phyloP scores from a whole-genome alignment of 1,140 invertebrate species.

The Ostrea denselamellosa region DNA sequence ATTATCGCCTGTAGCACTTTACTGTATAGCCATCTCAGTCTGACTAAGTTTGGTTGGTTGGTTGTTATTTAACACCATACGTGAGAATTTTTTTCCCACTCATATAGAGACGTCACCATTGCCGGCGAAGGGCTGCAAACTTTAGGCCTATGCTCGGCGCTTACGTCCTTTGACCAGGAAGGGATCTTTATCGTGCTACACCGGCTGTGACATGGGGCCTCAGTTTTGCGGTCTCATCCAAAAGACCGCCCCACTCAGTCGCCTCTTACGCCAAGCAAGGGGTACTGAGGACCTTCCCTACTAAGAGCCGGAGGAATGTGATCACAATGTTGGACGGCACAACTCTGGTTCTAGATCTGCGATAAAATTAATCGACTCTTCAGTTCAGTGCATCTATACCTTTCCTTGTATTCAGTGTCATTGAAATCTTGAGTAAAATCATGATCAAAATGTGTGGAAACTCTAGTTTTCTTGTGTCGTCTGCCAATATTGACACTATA shows the following conservation, averaged over 20 bases:
- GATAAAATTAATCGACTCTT: neutral
- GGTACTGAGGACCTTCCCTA: neutral
- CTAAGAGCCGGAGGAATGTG: neutral
- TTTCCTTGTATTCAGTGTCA: neutral
- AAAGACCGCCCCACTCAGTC: no score
- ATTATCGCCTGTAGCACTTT: constrained; percentile 26
- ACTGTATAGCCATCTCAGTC: constrained; percentile 24
- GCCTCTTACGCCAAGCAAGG: no score
- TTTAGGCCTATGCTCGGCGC: no score
- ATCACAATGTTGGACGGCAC: neutral
- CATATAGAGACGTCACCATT: no score
- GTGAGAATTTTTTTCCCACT: no score
- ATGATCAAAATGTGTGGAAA: constrained; percentile 27
- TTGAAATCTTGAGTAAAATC: neutral
- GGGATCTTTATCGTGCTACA: no score
- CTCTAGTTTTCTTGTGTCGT: neutral
- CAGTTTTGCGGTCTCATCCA: no score
- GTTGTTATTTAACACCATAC: no score
- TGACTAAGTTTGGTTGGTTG: no score
- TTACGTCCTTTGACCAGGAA: no score
- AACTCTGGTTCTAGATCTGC: constrained; percentile 2
- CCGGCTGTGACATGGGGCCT: no score
- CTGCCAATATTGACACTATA: neutral
- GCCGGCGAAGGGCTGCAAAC: no score
- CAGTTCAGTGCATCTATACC: neutral